phyloP scores from a whole-genome alignment of 1,140 invertebrate species.

The Sminthurides bifidus region DNA sequence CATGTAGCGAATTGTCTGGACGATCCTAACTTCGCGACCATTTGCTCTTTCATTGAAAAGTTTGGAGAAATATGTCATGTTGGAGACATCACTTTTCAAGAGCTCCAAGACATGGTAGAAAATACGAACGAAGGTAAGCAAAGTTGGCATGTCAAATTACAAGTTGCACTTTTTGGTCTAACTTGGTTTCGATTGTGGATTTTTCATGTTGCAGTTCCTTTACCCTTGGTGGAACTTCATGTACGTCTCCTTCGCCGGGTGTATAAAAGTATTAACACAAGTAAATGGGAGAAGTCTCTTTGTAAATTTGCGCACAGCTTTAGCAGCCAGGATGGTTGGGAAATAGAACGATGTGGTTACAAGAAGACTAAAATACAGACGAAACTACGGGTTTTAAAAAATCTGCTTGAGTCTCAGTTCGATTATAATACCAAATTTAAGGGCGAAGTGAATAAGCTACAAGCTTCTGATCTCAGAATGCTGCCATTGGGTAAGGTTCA shows the following conservation, averaged over 20 bases:
- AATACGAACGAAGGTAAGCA: slow-evolving; percentile 73
- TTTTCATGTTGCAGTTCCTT: slow-evolving; percentile 54
- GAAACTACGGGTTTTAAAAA: slow-evolving; percentile 81
- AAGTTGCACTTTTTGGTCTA: background rate
- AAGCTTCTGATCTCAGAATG: slow-evolving; percentile 63
- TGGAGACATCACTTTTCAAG: slow-evolving; percentile 57
- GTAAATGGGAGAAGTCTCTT: slow-evolving; percentile 79
- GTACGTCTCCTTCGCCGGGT: slow-evolving; percentile 77
- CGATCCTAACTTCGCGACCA: slow-evolving; percentile 91
- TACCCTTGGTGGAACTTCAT: slow-evolving; percentile 68
- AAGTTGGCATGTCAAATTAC: slow-evolving; percentile 20
- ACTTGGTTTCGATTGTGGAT: background rate
- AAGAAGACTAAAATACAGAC: slow-evolving; percentile 75
- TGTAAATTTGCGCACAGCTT: slow-evolving; percentile 84
- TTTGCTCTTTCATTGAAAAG: slow-evolving; percentile 82
- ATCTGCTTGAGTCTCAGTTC: slow-evolving; percentile 85
- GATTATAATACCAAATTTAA: slow-evolving; percentile 89
- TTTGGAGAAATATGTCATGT: slow-evolving; percentile 71
- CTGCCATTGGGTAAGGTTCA: slow-evolving; percentile 66
- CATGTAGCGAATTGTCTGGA: slow-evolving; percentile 50
- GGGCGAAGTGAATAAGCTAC: slow-evolving; percentile 69
- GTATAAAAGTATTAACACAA: slow-evolving; percentile 65
- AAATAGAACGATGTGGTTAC: slow-evolving; percentile 90
- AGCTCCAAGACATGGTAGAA: slow-evolving; percentile 77
- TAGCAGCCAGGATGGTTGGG: slow-evolving; percentile 85